A percentile compares a stretch with the other conserved stretches of the same genome.
phyloP scores from a whole-genome alignment of 92 coral and sea anemone species.

The Plumapathes pennacea region DNA sequence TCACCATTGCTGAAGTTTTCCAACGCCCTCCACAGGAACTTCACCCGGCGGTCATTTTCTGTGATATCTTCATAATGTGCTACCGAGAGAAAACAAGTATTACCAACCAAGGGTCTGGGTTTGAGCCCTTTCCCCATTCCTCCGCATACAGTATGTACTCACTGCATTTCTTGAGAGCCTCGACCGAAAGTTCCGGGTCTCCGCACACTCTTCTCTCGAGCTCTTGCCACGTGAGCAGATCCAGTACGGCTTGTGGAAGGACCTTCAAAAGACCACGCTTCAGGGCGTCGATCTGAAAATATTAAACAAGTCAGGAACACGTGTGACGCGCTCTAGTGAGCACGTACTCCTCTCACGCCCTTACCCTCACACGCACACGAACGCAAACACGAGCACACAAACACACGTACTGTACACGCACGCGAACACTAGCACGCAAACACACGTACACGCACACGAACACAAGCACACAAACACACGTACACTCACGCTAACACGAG shows the following conservation, averaged over 20 bases:
- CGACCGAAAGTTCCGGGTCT: conserved; percentile 86
- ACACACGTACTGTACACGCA: too few relatives aligned
- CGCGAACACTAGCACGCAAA: too few relatives aligned
- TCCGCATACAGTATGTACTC: conserved; percentile 12
- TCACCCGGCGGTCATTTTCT: conserved; percentile 86
- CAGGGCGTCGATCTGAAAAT: conserved; percentile 79
- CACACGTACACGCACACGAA: too few relatives aligned
- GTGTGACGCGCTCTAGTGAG: too few relatives aligned
- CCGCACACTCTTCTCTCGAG: conserved; percentile 95
- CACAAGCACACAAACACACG: too few relatives aligned
- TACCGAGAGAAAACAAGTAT: conserved; percentile 2
- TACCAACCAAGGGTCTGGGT: background rate
- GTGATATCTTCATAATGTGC: conserved; percentile 88
- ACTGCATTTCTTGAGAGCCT: conserved; percentile 85
- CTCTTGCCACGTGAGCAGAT: conserved; percentile 97
- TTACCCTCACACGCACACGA: too few relatives aligned
- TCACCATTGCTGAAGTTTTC: conserved; percentile 92
- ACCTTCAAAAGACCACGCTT: conserved; percentile 90
- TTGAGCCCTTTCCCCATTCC: too few relatives aligned
- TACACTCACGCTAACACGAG: too few relatives aligned
- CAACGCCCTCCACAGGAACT: conserved; percentile 88
- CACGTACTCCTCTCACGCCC: too few relatives aligned
- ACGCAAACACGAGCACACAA: too few relatives aligned
- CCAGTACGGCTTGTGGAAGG: conserved; percentile 89
- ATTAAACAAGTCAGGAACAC: background rate